These are phyloP conservation scores for Hypsopygia costalis DNA, from an alignment of 2,888 invertebrate genomes.

Conservation along the genomic window DNA sequence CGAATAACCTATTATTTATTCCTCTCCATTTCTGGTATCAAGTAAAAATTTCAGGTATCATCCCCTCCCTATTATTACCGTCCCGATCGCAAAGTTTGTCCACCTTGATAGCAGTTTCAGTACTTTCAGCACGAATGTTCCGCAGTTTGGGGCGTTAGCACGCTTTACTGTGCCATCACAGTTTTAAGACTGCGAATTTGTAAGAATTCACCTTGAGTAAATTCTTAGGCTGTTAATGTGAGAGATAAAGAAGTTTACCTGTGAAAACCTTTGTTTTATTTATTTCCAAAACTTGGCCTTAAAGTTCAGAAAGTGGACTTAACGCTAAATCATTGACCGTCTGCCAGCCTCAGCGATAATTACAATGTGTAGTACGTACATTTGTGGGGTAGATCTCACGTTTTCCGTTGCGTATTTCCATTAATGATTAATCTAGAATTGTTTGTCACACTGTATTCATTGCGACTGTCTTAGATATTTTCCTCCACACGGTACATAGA, in stretches of 20 bases:
- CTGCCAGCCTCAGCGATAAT: no score
- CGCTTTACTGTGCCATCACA: constrained; percentile 19
- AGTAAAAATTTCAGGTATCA: constrained; percentile 4
- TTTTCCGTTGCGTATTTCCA: no score
- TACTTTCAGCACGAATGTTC: constrained; percentile 31
- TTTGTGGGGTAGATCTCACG: no score
- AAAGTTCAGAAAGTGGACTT: no score
- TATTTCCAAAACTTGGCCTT: no score
- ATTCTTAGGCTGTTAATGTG: not conserved
- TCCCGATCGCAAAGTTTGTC: constrained; percentile 47
- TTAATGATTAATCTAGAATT: no score
- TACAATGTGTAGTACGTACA: no score
- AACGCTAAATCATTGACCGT: no score
- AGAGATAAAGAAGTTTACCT: not conserved
- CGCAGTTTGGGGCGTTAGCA: constrained; percentile 37
- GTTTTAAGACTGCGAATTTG: constrained; percentile 12
- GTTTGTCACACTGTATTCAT: no score
- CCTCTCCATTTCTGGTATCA: constrained; percentile 28
- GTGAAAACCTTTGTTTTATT: not conserved
- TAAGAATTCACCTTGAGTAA: constrained; percentile 8
- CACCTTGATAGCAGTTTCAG: constrained; percentile 63
- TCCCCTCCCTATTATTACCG: constrained; percentile 37
- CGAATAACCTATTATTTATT: no score
- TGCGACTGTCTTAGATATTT: no score
- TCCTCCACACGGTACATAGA: no score